phyloP scores from a whole-genome alignment of 2,113 vertebrate genomes.

The Pagrus major region DNA sequence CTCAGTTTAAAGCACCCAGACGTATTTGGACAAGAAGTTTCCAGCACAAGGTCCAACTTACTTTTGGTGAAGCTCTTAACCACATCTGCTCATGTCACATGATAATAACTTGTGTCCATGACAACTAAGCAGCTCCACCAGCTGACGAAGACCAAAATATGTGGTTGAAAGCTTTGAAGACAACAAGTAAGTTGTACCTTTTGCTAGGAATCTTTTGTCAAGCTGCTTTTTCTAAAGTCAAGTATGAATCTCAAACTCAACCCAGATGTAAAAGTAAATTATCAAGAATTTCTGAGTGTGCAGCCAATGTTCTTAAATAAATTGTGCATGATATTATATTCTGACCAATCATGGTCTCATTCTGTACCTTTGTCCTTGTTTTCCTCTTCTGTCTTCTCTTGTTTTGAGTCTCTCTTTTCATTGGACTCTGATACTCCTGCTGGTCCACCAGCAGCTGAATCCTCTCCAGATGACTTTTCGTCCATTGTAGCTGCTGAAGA shows the following conservation, averaged over 20 bases:
- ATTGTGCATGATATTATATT: neutral
- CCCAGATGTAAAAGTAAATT: neutral
- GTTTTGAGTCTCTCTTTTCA: constrained; percentile 31
- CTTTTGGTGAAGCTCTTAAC: neutral
- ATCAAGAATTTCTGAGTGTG: neutral
- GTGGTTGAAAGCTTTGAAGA: neutral
- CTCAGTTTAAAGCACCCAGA: no score
- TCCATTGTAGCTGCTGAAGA: neutral
- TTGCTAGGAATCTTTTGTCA: neutral
- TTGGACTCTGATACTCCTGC: constrained; percentile 12
- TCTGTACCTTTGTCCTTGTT: constrained; percentile 57
- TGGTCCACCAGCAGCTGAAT: constrained; percentile 2
- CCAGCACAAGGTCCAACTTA: neutral
- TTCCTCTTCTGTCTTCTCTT: constrained; percentile 30
- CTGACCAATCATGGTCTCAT: neutral
- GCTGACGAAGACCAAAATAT: neutral
- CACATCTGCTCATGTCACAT: neutral
- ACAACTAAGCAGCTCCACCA: neutral
- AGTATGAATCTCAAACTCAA: neutral
- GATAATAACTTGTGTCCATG: neutral
- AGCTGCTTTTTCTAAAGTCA: neutral
- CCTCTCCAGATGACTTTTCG: constrained; percentile 10
- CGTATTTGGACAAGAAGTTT: neutral
- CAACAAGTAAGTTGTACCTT: neutral
- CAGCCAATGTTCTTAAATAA: neutral